Base-by-base conservation (phyloP, 2,888 invertebrate species). In the Dolomedes plantarius region DNA sequence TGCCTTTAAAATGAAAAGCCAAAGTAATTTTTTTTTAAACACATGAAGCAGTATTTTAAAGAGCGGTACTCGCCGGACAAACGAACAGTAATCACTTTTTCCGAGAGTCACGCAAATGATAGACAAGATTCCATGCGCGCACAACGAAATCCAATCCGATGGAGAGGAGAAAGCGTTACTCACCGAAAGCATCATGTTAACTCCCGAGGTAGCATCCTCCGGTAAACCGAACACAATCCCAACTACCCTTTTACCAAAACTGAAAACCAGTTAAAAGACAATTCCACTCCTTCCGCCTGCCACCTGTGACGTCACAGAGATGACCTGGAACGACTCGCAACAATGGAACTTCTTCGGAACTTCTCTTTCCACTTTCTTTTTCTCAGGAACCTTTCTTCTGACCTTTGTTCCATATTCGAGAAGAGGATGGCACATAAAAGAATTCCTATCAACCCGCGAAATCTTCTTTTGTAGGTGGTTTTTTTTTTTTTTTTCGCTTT, bases 171-270 rank as follows among this genome's bases (percentile, higher is more conserved):
- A 64, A 31, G 32, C 32, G 56, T 9, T 46, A 83, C 83, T 83
- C 46, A 83, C 83, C 36, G 77, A 72, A 77, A 83, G 77, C 83
- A 83, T 83, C 83, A 83, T 83, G 72, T 83, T 83, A 83, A 72
- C 28, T 83, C 83, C 77, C 46, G 64, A 19, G 67, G 50, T n/a
- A 71, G 76, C 83, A 83, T 83, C 83, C 83, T 83, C 83, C 28
- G 50, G 72, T 77, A 73, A 56, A 83, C 76, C 50, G 77, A 83
- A 73, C 77, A 29, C 50, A 36, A 50, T 67, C 71, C 36, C 28
- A 67, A 72, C 76, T 72, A 72, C 28, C 67, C 65, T 27, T 76
- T 76, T 56, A 71, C 77, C 46, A 77, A 83, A 83, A 76, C 77
- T 46, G 77, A 77, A 83, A 77, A 77, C 77, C 65, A 77, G 83